Evolutionary conservation across 1,140 invertebrate genomes (phyloP).

Genomic region (Panonychus citri): DNA sequence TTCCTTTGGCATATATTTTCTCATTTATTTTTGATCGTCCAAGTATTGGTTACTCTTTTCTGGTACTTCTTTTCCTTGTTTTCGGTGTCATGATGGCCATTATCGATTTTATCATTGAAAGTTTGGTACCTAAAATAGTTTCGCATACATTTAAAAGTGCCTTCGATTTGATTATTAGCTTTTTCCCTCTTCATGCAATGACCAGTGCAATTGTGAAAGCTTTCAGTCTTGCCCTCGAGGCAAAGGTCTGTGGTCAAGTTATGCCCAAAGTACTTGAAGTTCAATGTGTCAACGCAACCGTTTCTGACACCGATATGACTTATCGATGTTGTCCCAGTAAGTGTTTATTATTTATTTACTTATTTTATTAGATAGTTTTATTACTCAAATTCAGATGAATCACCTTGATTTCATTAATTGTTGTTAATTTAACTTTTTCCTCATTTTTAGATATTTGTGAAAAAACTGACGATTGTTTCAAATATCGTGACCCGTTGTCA

Average conservation of each 20-base stretch:
- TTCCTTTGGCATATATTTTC: conserved; percentile 14
- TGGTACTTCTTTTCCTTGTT: conserved; percentile 12
- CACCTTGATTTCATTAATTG: too few species aligned
- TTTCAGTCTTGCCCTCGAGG: background rate
- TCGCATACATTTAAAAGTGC: background rate
- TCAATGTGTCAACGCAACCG: too few species aligned
- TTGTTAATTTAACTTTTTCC: too few species aligned
- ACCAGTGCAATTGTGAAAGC: background rate
- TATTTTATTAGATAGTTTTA: too few species aligned
- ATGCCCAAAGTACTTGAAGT: background rate
- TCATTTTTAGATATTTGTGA: too few species aligned
- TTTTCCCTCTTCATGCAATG: background rate
- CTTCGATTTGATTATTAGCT: background rate
- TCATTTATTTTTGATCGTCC: conserved; percentile 11
- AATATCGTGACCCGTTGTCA: background rate
- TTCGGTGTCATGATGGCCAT: background rate
- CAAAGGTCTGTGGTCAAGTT: background rate
- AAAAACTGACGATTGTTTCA: background rate
- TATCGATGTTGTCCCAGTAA: background rate
- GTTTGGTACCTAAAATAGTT: background rate
- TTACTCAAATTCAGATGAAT: too few species aligned
- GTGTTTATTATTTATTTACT: too few species aligned
- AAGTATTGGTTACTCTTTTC: conserved; percentile 10
- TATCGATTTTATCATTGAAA: background rate
- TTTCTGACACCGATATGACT: too few species aligned